Base-by-base conservation (phyloP, 92 coral and sea anemone genomes). In the Phenganax stokvisi region DNA sequence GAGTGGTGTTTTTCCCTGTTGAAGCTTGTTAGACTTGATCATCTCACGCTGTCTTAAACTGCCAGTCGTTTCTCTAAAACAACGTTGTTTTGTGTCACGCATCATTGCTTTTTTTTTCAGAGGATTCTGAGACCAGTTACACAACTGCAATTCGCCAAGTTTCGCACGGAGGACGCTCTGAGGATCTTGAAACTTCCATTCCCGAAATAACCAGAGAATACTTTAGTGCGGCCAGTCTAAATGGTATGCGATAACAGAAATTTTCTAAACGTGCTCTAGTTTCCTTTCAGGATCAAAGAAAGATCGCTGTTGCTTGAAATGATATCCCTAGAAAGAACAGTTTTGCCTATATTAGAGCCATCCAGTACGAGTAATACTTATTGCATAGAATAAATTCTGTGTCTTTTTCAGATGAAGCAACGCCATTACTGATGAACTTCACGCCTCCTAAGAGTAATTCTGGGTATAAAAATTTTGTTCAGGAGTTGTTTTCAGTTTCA, bases 371-470 rank as follows among this genome's bases (percentile, higher is more conserved):
- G 47, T 37, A 5, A 20, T 37, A 37, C 47, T 37, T 37, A 5
- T 37, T 37, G 47, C 47, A 37, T 37, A 37, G 5, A 66, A 66
- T 0, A 8, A 27, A 27, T 25, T 66, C 31, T 68, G 70, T 6
- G 28, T 44, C 31, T 59, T 12, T 72, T 67, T 10, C 55, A 87
- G 91, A 84, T 30, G 92, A 87, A 51, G 72, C 51, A 27, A 65
- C 85, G 0, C 92, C 91, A 30, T 77, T 92, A 31, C 80, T 89
- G 60, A 60, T 13, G 54, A 31, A 76, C 67, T 4, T 27, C 57
- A 60, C 29, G n/a, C 86, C 0, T 30, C 57, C 47, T 12, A 31
- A 57, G 30, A 29, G 25, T 64, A 30, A 12, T 37, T 37, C 47
- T 57, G 31, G 80, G 77, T n/a, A 47, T 68, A 25, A 74, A 79